Evolutionary conservation across 2,113 vertebrate species (phyloP), one percentile per base, ranked within the genome.

Genomic region (Datnioides undecimradiatus): DNA sequence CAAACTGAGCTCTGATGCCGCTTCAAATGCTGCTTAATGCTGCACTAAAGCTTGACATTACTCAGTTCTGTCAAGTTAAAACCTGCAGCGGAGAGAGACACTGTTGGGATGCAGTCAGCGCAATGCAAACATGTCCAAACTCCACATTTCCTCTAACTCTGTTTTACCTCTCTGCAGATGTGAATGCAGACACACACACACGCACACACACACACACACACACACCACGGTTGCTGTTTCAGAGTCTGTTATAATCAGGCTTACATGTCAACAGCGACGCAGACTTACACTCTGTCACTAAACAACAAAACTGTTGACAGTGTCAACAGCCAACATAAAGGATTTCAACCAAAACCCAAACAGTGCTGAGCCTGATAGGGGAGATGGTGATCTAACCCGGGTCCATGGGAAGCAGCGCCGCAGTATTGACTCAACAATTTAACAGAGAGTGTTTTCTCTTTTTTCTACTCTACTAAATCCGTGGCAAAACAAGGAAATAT

Each of bases 271-370:
- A 88, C 77, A 81, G 16, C 0, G 9, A 25, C 2, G 6, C 31
- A 23, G 82, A 77, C 74, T 76, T 52, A 80, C 69, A 40, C 60
- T 45, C 38, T 87, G 84, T 86, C 76, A 48, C 79, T 40, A 88
- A 79, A 90, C 90, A 91, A 16, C 34, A 16, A 6, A n/a, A 52
- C 36, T 88, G 85, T 90, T 89, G 69, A 54, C 87, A 88, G 88
- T 86, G 81, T 79, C 80, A 89, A 70, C 90, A 92, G 74, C 74
- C 82, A 48, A 60, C 80, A 74, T 25, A 62, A 73, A 72, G 78
- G 73, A 63, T 80, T 84, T 76, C 40, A 54, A 79, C 74, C 33
- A n/a, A 33, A 87, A 69, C 82, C 75, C 80, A 88, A 91, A 91
- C 88, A 87, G 34, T 16, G 31, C 72, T 43, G 65, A 59, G 57